phyloP scores from a whole-genome alignment of 2,797 vertebrate genomes.

The Petrocephalus sullivani region DNA sequence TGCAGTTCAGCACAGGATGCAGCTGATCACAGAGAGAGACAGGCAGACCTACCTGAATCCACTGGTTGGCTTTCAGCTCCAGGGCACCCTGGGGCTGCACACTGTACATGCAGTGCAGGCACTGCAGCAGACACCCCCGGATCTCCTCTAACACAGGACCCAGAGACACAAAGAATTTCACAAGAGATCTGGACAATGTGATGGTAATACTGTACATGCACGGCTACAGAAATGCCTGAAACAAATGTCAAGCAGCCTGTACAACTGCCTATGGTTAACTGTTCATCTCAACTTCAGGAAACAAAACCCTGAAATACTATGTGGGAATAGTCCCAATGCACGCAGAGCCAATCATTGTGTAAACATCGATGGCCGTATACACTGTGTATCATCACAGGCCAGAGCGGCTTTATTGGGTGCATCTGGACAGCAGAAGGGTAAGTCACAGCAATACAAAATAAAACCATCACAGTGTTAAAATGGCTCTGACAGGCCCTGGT shows the following conservation, averaged over 20 bases:
- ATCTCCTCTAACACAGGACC: conserved; percentile 52
- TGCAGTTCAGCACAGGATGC: not conserved
- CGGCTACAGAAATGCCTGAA: not conserved
- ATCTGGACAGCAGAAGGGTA: not conserved
- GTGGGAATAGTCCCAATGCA: not conserved
- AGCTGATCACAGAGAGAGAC: not conserved
- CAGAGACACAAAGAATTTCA: not conserved
- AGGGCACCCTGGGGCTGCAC: conserved; percentile 69
- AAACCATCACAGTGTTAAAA: not conserved
- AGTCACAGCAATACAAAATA: not conserved
- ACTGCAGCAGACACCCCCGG: conserved; percentile 72
- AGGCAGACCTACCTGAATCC: conserved; percentile 71
- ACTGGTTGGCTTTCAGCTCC: conserved; percentile 79
- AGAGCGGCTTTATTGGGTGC: not conserved
- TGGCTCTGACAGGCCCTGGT: not conserved
- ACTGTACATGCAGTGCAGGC: conserved; percentile 79
- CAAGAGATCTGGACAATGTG: not conserved
- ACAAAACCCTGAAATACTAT: not conserved
- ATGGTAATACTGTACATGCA: not conserved
- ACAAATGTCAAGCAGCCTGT: not conserved
- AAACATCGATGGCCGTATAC: not conserved
- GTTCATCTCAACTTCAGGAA: not conserved
- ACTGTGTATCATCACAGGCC: not conserved
- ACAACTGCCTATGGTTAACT: not conserved
- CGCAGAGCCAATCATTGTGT: not conserved